These are phyloP conservation scores for Apostichopus japonicus DNA, from an alignment of 35 echinoderm and acorn worm species.

Conservation along the genomic window DNA sequence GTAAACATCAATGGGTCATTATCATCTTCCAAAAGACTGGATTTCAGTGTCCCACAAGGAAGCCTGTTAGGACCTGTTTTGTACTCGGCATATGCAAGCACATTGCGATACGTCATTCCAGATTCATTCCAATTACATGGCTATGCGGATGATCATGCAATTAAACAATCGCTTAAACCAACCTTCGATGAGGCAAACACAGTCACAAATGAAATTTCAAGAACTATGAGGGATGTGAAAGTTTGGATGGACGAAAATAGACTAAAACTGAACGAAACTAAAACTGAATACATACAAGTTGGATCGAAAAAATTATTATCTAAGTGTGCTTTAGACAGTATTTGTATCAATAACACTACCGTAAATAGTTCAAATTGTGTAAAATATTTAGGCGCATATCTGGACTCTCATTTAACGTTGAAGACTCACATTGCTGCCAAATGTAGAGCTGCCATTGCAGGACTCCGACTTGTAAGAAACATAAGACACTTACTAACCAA, in stretches of 20 bases:
- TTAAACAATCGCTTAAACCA: not conserved
- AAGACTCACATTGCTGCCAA: too few relatives aligned
- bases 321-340: not conserved
- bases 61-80: not conserved
- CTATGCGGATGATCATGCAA: conserved; percentile 7
- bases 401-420: too few relatives aligned
- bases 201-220: conserved; percentile 1
- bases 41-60: conserved; percentile 13
- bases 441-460: too few relatives aligned
- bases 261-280: not conserved
- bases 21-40: not conserved
- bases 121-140: not conserved
- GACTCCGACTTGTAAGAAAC: too few relatives aligned
- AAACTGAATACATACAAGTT: not conserved
- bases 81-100: conserved; percentile 1
- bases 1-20: not conserved
- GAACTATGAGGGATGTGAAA: not conserved
- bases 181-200: not conserved
- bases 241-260: conserved; percentile 10
- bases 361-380: too few relatives aligned
- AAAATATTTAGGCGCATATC: too few relatives aligned
- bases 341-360: not conserved
- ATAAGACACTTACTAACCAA: too few relatives aligned
- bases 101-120: not conserved
- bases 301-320: not conserved